phyloP scores from a whole-genome alignment of 2,888 invertebrate species.

The Agrotis clavis region DNA sequence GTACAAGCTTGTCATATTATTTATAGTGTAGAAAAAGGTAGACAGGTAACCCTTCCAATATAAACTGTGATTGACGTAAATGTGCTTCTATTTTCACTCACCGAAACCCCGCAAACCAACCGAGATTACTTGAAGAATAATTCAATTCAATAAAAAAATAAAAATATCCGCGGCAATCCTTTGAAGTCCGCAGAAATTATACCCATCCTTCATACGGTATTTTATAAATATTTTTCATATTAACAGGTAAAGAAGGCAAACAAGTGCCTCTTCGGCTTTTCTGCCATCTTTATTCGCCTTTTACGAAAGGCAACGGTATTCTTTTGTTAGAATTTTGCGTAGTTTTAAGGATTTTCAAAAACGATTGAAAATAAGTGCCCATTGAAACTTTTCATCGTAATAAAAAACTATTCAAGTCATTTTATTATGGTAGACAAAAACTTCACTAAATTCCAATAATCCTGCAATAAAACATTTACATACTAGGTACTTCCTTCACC shows the following conservation, averaged over 20 bases:
- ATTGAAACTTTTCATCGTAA: neutral
- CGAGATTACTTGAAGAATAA: conserved; percentile 10
- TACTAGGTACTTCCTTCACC: too few species aligned
- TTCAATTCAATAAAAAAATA: conserved; percentile 25
- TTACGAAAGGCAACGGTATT: conserved; percentile 7
- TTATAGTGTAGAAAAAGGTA: neutral
- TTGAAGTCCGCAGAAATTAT: conserved; percentile 51
- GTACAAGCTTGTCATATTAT: too few species aligned
- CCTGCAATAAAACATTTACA: too few species aligned
- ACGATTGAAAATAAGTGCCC: neutral
- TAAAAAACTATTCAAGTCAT: too few species aligned
- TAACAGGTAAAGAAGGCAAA: conserved; percentile 1
- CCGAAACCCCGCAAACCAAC: neutral
- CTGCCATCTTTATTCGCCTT: conserved; percentile 22
- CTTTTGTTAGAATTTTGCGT: neutral
- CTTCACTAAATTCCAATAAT: too few species aligned
- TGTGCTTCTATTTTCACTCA: neutral
- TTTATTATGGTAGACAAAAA: too few species aligned
- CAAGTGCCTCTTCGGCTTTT: conserved; percentile 32
- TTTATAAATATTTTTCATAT: conserved; percentile 42
- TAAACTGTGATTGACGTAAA: neutral
- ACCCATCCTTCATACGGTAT: conserved; percentile 23
- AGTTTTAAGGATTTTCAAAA: neutral
- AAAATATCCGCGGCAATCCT: conserved; percentile 36
- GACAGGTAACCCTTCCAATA: neutral